Percentiles rank a stretch among this genome's conserved stretches.
Conservation (phyloP, 2,797 vertebrate species). For the Neosilurus hyrtlii region DNA sequence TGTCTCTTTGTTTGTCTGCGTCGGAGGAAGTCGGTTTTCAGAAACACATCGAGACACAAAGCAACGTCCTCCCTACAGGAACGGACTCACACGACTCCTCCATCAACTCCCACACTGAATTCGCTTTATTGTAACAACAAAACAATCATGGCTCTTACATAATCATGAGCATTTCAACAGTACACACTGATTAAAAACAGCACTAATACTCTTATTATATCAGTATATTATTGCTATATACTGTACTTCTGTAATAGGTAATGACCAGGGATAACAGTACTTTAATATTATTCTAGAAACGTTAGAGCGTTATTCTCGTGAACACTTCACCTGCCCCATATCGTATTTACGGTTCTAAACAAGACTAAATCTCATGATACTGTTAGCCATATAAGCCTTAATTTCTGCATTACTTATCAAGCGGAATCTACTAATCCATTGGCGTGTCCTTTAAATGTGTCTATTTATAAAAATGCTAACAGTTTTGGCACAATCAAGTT, state of each 20-base stretch:
- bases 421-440: background rate
- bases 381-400: background rate
- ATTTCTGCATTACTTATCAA: background rate
- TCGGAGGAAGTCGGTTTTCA: conserved; percentile 19
- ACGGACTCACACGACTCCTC: conserved; percentile 22
- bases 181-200: background rate
- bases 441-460: background rate
- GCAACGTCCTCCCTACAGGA: conserved; percentile 24
- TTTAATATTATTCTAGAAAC: background rate
- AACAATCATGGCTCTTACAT: conserved; percentile 19
- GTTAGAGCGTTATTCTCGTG: too few species aligned
- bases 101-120: conserved; percentile 15
- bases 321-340: too few species aligned
- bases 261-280: background rate
- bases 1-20: conserved; percentile 27
- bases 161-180: background rate
- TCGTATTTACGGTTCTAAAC: background rate
- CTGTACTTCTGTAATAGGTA: background rate
- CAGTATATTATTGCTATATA: background rate
- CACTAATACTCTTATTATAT: background rate
- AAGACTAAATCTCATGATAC: background rate
- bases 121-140: conserved; percentile 13
- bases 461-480: background rate
- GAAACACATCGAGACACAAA: conserved; percentile 17
- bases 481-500: background rate